Evolutionary conservation across 1,140 invertebrate genomes (phyloP).

Genomic region (Ceratosolen solmsi): DNA sequence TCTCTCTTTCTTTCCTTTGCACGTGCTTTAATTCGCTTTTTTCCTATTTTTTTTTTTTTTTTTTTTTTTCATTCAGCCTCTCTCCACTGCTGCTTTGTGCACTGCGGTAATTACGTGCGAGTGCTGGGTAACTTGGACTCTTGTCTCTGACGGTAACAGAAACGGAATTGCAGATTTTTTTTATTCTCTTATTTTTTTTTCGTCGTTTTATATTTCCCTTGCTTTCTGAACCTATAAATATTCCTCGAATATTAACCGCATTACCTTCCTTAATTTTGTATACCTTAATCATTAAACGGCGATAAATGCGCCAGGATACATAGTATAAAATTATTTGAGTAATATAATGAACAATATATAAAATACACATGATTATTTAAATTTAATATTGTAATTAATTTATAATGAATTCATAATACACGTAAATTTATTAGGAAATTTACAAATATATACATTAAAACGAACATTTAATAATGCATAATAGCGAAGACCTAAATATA

Average conservation of each 20-base stretch:
- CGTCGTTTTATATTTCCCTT: not conserved
- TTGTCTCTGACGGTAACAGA: constrained; percentile 46
- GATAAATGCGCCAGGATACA: too few species aligned
- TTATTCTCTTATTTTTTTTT: not conserved
- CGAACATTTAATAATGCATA: too few species aligned
- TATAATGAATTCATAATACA: too few species aligned
- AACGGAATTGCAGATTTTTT: constrained; percentile 40
- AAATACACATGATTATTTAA: too few species aligned
- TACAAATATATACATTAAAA: too few species aligned
- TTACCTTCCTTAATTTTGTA: not conserved
- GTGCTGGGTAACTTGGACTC: constrained; percentile 33
- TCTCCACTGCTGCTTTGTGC: constrained; percentile 3
- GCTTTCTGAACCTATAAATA: too few species aligned
- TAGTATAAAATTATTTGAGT: too few species aligned
- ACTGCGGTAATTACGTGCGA: constrained; percentile 52
- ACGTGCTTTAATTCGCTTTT: not conserved
- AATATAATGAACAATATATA: too few species aligned
- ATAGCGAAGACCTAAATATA: too few species aligned
- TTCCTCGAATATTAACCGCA: not conserved
- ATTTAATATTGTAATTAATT: too few species aligned
- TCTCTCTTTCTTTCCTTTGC: not conserved
- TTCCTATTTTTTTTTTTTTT: not conserved
- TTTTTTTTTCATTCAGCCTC: not conserved
- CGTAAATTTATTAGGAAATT: too few species aligned
- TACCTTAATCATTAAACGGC: too few species aligned